These are phyloP conservation scores for Scomberomorus guttatus DNA, from an alignment of 2,797 vertebrate species.

Conservation along the genomic window DNA sequence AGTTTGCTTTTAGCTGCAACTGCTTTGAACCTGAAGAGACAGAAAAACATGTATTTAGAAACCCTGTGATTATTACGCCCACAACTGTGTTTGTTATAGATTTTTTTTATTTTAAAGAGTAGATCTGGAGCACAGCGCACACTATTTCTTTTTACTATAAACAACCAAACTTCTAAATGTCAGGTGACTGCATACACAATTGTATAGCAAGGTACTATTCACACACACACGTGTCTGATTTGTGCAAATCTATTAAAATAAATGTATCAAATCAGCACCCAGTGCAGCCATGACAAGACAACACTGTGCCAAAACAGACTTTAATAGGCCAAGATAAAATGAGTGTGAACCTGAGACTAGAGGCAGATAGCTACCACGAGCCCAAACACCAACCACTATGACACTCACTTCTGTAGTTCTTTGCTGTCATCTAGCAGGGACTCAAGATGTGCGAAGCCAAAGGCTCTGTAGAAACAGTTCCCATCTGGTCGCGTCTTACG, in stretches of 20 bases:
- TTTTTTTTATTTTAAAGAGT: no score
- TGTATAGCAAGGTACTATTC: not conserved
- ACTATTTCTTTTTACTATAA: not conserved
- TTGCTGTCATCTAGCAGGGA: conserved; percentile 92
- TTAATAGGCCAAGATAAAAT: not conserved
- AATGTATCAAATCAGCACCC: rapidly evolving
- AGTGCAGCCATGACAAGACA: not conserved
- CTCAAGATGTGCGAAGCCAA: conserved; percentile 93
- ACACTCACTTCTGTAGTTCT: conserved; percentile 89
- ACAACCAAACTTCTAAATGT: no score
- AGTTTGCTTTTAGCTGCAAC: conserved; percentile 94
- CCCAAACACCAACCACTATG: not conserved
- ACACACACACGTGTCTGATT: not conserved
- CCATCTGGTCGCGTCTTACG: conserved; percentile 95
- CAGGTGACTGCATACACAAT: not conserved
- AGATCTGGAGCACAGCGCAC: no score
- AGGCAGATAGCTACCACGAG: not conserved
- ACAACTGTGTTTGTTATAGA: no score
- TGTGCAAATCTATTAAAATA: not conserved
- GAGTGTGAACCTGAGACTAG: not conserved
- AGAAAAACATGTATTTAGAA: conserved; percentile 8
- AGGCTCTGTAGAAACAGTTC: conserved; percentile 96
- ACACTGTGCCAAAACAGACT: not conserved
- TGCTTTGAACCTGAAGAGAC: conserved; percentile 90
- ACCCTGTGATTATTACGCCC: not conserved